Percentiles rank a stretch among this genome's conserved stretches.
Conservation (phyloP, 2,888 invertebrate species). For the Belgica antarctica region DNA sequence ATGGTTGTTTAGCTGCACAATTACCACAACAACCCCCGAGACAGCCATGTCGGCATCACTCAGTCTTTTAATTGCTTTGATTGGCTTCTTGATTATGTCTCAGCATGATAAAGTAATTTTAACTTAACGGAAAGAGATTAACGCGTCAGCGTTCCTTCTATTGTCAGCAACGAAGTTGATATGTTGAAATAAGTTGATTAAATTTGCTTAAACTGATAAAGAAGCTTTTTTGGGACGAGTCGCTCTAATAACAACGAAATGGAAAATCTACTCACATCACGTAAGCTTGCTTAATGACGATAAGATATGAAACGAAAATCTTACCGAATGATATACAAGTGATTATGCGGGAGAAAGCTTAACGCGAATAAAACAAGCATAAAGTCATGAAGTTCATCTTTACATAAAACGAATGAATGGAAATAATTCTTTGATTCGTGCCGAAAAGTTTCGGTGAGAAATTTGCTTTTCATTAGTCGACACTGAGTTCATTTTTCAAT, state of each 20-base stretch:
- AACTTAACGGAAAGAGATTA: slow-evolving; percentile 7
- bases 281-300: not conserved
- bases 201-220: not conserved
- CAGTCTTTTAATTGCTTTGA: too few relatives aligned
- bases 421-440: too few relatives aligned
- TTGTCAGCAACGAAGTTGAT: slow-evolving; percentile 22
- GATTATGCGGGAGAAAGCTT: slow-evolving; percentile 6
- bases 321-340: slow-evolving; percentile 9
- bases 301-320: slow-evolving; percentile 4
- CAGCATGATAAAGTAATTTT: not conserved
- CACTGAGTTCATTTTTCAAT: too few relatives aligned
- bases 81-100: not conserved
- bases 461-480: too few relatives aligned
- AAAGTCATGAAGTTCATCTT: not conserved
- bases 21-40: too few relatives aligned
- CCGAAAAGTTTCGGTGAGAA: not conserved
- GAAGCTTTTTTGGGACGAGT: not conserved
- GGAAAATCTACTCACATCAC: not conserved
- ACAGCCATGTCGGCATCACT: too few relatives aligned
- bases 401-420: not conserved
- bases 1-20: too few relatives aligned
- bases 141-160: not conserved
- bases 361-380: not conserved
- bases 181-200: slow-evolving; percentile 8
- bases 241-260: too few relatives aligned